Evolutionary conservation across 2,888 invertebrate genomes (phyloP), one percentile per base, ranked within the genome.

Genomic region (Macaria notata): DNA sequence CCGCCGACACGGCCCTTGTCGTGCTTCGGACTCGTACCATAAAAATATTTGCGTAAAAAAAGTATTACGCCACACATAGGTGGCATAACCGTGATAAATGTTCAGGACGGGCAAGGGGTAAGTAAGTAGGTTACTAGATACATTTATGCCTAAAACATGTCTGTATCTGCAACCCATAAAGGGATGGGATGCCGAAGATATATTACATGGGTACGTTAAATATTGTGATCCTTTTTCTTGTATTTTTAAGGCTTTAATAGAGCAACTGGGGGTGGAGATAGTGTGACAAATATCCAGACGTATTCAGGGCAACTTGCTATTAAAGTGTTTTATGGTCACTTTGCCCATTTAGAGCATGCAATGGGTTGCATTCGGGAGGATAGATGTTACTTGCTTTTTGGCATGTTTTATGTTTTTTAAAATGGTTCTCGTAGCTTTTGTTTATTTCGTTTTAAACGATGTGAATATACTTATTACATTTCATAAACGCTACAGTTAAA

Each of bases 41-140:
- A 65, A 64, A 54, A 64, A 68, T 65, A 68, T 64, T 65, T 63
- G 63, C 64, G 63, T 61, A 63, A 62, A 65, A 63, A 65, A 68
- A 62, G 62, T 67, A 62, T 63, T 66, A 61, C 60, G 59, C 59
- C 62, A 59, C 62, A 60, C 62, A 54, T 65, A 68, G 65, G 62
- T 64, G 62, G 65, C 62, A 56, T 68, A 68, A 66, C 63, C 46
- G 61, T 68, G 66, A 68, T 66, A 68, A 65, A 68, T 68, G 64
- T 62, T 45, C 63, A 52, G 44, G 51, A 65, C 64, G 63, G 63
- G 56, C 56, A 49, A 61, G 60, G 63, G 63, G 68, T 62, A 59
- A 62, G 59, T 61, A 62, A 66, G 61, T 66, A 66, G 63, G 59
- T 63, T 60, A 62, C 63, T 62, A 57, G 38, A 48, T 51, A 50